phyloP scores from a whole-genome alignment of 1,140 invertebrate species.

The Caerostris darwini region DNA sequence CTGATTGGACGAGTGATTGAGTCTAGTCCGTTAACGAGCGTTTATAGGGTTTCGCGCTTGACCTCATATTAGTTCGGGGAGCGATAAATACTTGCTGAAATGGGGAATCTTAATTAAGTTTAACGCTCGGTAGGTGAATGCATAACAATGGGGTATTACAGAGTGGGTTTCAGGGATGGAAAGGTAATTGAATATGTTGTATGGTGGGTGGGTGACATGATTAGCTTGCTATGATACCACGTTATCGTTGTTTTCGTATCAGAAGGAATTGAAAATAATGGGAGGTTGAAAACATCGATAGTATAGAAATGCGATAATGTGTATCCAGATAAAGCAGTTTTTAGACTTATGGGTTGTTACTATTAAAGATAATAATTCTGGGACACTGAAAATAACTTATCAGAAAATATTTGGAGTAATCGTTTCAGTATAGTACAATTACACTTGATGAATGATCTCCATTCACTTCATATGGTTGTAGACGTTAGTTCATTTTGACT shows the following conservation, averaged over 20 bases:
- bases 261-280: not conserved
- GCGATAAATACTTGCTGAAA: conserved; percentile 12
- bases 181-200: conserved; percentile 11
- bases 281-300: too few relatives aligned
- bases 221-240: not conserved
- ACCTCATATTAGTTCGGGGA: conserved; percentile 21
- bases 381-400: too few relatives aligned
- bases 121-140: not conserved
- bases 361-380: too few relatives aligned
- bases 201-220: not conserved
- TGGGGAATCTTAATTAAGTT: conserved; percentile 36
- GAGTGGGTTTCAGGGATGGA: not conserved
- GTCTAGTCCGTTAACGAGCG: not conserved
- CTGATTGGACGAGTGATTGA: conserved; percentile 23
- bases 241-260: not conserved
- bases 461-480: too few relatives aligned
- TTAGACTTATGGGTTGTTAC: too few relatives aligned
- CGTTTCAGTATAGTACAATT: too few relatives aligned
- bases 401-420: too few relatives aligned
- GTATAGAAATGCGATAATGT: too few relatives aligned
- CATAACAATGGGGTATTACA: not conserved
- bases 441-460: too few relatives aligned
- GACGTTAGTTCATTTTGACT: too few relatives aligned
- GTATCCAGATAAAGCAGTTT: too few relatives aligned
- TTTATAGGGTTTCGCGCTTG: not conserved